A percentile compares a stretch with the other conserved stretches of the same genome.
phyloP scores from a whole-genome alignment of 2,113 vertebrate species.

The Bombycilla garrulus region DNA sequence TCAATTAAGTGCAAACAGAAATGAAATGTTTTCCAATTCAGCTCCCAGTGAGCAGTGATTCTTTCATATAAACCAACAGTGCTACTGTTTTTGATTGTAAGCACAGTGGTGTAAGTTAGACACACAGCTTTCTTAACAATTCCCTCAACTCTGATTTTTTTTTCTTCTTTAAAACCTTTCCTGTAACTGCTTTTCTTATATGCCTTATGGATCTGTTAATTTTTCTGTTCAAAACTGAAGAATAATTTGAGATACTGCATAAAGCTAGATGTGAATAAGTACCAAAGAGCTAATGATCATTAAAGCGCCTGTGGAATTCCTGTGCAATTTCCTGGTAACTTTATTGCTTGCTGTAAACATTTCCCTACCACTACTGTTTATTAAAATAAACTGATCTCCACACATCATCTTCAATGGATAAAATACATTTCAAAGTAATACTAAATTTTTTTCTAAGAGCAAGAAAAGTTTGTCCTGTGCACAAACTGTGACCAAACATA shows the following conservation, averaged over 20 bases:
- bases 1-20: neutral
- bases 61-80: neutral
- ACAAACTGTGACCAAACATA: neutral
- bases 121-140: neutral
- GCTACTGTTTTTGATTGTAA: neutral
- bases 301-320: neutral
- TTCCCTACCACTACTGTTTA: neutral
- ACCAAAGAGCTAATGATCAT: neutral
- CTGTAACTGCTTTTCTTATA: neutral
- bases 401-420: neutral
- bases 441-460: neutral
- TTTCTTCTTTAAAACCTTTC: neutral
- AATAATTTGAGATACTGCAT: neutral
- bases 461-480: neutral
- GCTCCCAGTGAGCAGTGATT: neutral
- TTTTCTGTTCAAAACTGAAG: neutral
- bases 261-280: neutral
- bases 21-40: neutral
- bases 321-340: neutral
- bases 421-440: neutral
- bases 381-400: neutral
- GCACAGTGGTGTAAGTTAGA: neutral
- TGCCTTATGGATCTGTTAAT: neutral
- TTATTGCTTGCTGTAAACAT: neutral
- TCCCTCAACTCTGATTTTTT: neutral